Conservation (phyloP, 1,140 invertebrate species). For the Littorina saxatilis region DNA sequence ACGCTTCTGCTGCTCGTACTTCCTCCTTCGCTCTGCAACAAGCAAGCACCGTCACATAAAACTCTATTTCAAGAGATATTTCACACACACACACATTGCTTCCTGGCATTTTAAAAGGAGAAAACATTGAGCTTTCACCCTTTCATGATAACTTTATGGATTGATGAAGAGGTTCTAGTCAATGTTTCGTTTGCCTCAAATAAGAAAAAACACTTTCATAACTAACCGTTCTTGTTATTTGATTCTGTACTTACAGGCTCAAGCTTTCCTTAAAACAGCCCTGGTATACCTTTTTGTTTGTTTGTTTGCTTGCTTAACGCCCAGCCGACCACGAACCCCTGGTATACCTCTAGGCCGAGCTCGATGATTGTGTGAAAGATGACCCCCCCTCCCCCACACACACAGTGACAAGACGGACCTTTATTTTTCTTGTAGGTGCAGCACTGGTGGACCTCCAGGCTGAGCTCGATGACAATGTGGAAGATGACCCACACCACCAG, state of each 20-base stretch:
- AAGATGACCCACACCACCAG: slow-evolving; percentile 91
- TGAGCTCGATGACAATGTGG: slow-evolving; percentile 91
- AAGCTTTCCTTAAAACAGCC: too few species aligned
- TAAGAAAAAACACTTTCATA: too few species aligned
- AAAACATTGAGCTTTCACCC: too few species aligned
- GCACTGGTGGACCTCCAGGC: slow-evolving; percentile 80
- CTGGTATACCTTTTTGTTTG: too few species aligned
- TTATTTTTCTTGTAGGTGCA: slow-evolving; percentile 75
- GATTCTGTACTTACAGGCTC: too few species aligned
- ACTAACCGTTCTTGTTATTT: too few species aligned
- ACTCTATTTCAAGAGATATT: background rate
- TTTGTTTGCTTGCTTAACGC: too few species aligned
- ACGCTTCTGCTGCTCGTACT: slow-evolving; percentile 70
- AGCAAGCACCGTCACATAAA: background rate
- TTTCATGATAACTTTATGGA: too few species aligned
- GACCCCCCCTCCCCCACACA: slow-evolving; percentile 76
- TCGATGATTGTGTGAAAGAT: slow-evolving; percentile 92
- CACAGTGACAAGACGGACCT: slow-evolving; percentile 55
- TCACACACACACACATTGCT: background rate
- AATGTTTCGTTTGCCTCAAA: too few species aligned
- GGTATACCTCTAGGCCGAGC: slow-evolving; percentile 82
- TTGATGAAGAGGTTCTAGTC: too few species aligned
- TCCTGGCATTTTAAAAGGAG: too few species aligned
- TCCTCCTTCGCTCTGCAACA: slow-evolving; percentile 67
- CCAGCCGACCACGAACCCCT: too few species aligned